These are phyloP conservation scores for Oscheius sp. DNA, from an alignment of 2,888 invertebrate genomes.

Conservation along the genomic window DNA sequence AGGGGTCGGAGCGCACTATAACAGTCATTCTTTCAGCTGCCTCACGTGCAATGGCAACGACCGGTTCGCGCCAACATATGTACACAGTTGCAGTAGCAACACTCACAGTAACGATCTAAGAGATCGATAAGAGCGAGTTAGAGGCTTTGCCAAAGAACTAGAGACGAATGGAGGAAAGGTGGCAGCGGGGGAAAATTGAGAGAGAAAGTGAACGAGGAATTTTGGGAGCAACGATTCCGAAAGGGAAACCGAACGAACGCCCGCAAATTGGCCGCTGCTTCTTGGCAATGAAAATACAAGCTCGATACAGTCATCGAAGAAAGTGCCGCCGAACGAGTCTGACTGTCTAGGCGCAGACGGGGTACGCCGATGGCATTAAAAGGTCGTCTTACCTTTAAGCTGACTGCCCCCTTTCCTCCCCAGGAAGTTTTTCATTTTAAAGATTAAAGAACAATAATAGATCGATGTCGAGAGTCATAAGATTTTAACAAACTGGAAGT, in stretches of 20 bases:
- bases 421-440: background rate
- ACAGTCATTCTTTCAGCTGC: conserved; percentile 35
- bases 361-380: conserved; percentile 17
- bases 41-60: conserved; percentile 34
- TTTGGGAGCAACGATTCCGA: background rate
- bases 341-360: conserved; percentile 20
- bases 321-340: conserved; percentile 32
- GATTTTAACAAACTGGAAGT: background rate
- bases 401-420: background rate
- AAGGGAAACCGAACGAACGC: background rate
- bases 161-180: background rate
- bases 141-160: background rate
- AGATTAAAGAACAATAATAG: conserved; percentile 5
- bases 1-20: conserved; percentile 22
- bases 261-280: conserved; percentile 9
- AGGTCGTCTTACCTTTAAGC: conserved; percentile 23
- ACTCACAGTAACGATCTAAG: conserved; percentile 31
- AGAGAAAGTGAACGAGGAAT: background rate
- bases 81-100: conserved; percentile 35
- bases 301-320: conserved; percentile 23
- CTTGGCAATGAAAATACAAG: conserved; percentile 33
- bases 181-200: background rate
- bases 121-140: conserved; percentile 30
- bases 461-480: too few relatives aligned
- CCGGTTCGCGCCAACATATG: conserved; percentile 37